phyloP scores from a whole-genome alignment of 2,797 vertebrate species.

The Parauchenoglanis punctatus region DNA sequence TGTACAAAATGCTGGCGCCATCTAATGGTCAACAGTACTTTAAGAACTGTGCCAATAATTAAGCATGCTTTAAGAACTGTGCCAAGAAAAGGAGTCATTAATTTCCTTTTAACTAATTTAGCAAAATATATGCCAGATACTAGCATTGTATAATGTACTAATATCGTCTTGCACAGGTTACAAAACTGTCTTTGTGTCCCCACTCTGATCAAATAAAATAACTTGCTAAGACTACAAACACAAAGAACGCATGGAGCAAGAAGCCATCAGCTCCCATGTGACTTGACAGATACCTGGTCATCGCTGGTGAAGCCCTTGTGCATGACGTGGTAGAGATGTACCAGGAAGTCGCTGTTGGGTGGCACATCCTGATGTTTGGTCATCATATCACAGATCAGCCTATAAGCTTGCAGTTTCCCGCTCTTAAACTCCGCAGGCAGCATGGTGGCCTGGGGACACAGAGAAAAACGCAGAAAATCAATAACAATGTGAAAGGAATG shows the following conservation, averaged over 20 bases:
- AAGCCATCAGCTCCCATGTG: background rate
- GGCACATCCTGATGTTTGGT: slow-evolving; percentile 93
- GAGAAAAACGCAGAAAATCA: slow-evolving; percentile 5
- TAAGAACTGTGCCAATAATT: background rate
- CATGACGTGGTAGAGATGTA: slow-evolving; percentile 95
- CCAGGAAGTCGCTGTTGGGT: slow-evolving; percentile 91
- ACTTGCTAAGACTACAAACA: background rate
- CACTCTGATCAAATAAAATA: background rate
- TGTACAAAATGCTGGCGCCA: background rate
- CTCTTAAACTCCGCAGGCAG: slow-evolving; percentile 90
- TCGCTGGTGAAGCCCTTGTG: slow-evolving; percentile 89
- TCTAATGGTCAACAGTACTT: background rate
- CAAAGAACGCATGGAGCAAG: background rate
- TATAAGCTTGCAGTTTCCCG: slow-evolving; percentile 93
- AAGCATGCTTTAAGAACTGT: background rate
- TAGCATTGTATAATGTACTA: background rate
- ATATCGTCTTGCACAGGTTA: background rate
- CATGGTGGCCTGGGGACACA: slow-evolving; percentile 81
- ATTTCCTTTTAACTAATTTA: background rate
- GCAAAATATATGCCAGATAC: background rate
- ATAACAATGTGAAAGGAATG: background rate
- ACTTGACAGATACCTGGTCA: slow-evolving; percentile 86
- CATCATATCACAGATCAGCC: slow-evolving; percentile 97
- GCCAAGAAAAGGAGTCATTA: background rate
- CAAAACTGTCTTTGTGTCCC: background rate